Conservation (phyloP, 2,113 vertebrate species). For the Peromyscus maniculatus region DNA sequence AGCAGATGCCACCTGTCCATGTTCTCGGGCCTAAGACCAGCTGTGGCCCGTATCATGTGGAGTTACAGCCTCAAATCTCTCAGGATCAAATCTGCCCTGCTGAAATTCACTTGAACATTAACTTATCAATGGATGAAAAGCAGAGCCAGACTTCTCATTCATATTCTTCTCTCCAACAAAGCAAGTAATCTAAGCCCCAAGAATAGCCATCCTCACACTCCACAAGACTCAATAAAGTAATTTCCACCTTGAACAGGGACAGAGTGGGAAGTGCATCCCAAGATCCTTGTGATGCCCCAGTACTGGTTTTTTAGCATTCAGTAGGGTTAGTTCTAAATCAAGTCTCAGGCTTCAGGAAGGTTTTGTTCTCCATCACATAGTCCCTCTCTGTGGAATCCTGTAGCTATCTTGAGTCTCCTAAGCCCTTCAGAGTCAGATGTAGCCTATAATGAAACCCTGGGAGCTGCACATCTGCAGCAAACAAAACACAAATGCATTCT, state of each 20-base stretch:
- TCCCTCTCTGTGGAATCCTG: neutral
- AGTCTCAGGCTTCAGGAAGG: neutral
- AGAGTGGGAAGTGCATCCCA: accelerated
- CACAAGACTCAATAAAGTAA: neutral
- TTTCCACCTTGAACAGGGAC: neutral
- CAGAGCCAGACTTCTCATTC: slow-evolving; percentile 24
- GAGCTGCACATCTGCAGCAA: neutral
- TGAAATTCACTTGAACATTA: slow-evolving; percentile 13
- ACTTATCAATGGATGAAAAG: slow-evolving; percentile 16
- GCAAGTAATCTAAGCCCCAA: neutral
- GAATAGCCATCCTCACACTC: neutral
- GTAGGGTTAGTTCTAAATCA: neutral
- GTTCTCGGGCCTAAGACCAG: neutral
- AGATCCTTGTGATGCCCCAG: neutral
- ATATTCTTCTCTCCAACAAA: slow-evolving; percentile 29
- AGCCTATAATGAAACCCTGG: neutral
- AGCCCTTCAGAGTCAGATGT: neutral
- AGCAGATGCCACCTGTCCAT: neutral
- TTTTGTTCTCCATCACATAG: neutral
- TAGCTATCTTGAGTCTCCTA: neutral
- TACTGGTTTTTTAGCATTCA: neutral
- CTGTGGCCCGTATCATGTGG: neutral
- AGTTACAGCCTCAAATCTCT: neutral
- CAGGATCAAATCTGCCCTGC: slow-evolving; percentile 9
- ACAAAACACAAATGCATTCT: neutral